Conservation (phyloP, 2,113 vertebrate species). For the Panurus biarmicus region DNA sequence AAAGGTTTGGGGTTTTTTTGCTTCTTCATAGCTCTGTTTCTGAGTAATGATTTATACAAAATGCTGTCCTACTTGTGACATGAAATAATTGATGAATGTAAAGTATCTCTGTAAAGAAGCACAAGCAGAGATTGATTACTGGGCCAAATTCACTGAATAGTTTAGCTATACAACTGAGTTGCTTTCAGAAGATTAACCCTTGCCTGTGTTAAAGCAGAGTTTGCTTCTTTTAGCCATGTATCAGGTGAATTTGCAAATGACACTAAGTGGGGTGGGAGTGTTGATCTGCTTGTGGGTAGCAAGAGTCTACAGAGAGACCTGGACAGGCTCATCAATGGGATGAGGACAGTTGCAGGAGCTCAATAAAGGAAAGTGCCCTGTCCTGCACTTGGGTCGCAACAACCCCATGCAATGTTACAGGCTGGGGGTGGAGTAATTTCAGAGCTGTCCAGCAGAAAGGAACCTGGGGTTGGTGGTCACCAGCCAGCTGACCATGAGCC, state of each 20-base stretch:
- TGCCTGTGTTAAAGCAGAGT: not conserved
- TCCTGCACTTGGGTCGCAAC: not conserved
- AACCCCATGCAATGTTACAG: not conserved
- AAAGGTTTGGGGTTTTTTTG: not conserved
- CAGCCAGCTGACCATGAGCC: not conserved
- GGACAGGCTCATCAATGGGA: not conserved
- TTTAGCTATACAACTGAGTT: not conserved
- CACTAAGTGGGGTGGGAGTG: too few relatives aligned
- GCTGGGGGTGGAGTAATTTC: not conserved
- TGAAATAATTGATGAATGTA: not conserved
- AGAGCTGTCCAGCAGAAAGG: not conserved
- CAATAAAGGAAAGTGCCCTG: accelerated
- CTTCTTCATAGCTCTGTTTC: not conserved
- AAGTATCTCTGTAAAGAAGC: not conserved
- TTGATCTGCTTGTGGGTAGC: not conserved
- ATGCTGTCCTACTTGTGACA: not conserved
- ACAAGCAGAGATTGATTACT: not conserved
- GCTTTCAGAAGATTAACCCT: not conserved
- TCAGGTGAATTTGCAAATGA: not conserved
- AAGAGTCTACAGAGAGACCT: not conserved
- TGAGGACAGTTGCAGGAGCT: not conserved
- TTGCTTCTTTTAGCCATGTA: not conserved
- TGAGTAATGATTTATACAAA: not conserved
- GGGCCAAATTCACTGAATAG: not conserved
- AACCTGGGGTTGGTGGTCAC: not conserved